phyloP scores from a whole-genome alignment of 2,888 invertebrate genomes.

The Drosophila pseudotalamancana region DNA sequence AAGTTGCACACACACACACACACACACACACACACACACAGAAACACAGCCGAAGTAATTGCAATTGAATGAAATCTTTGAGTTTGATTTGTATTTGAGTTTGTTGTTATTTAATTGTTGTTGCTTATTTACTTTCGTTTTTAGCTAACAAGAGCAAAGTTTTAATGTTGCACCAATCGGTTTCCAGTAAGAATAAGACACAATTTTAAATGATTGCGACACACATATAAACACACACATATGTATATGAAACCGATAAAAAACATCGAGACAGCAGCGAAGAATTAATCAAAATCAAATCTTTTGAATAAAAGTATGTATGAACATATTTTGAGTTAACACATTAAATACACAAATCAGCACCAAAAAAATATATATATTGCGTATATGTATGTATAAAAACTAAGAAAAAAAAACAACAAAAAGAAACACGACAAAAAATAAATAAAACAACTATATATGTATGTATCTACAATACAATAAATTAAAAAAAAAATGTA shows the following conservation, averaged over 20 bases:
- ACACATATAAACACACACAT: slow-evolving; percentile 11
- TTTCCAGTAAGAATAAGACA: background rate
- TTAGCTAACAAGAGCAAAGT: background rate
- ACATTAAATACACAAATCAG: slow-evolving; percentile 18
- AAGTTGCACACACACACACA: slow-evolving; percentile 14
- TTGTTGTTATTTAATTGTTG: background rate
- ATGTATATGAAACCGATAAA: slow-evolving; percentile 5
- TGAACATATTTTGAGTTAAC: slow-evolving; percentile 23
- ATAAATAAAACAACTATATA: slow-evolving; percentile 20
- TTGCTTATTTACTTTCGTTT: background rate
- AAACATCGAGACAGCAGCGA: slow-evolving; percentile 16
- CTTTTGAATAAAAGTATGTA: slow-evolving; percentile 17
- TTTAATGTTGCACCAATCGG: background rate
- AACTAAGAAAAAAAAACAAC: slow-evolving; percentile 20
- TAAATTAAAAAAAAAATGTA: slow-evolving; percentile 3
- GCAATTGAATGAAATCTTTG: slow-evolving; percentile 36
- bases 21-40: slow-evolving; percentile 16
- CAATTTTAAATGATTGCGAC: slow-evolving; percentile 38
- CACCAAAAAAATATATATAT: slow-evolving; percentile 3
- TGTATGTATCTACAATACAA: slow-evolving; percentile 23
- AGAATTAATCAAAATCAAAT: slow-evolving; percentile 24
- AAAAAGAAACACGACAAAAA: slow-evolving; percentile 36
- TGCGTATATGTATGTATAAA: slow-evolving; percentile 10
- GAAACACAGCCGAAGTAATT: background rate
- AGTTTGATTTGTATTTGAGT: slow-evolving; percentile 4